These are phyloP conservation scores for Aphidius ervi DNA, from an alignment of 1,140 invertebrate species.

Conservation along the genomic window DNA sequence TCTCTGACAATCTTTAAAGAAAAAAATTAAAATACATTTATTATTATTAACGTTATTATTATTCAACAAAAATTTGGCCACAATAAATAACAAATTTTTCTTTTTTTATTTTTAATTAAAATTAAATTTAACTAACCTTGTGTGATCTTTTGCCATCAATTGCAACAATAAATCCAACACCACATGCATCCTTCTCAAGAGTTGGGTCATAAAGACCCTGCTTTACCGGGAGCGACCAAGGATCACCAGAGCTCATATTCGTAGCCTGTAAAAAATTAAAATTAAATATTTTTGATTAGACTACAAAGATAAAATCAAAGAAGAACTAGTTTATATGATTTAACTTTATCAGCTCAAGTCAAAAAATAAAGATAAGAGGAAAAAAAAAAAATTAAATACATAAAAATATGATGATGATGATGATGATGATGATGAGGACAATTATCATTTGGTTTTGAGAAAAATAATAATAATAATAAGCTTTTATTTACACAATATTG, in stretches of 20 bases:
- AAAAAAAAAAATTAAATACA: no score
- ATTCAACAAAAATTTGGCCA: no score
- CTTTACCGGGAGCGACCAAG: slow-evolving; percentile 47
- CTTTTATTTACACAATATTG: no score
- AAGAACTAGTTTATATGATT: background rate
- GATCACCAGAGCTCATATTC: slow-evolving; percentile 47
- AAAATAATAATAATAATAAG: no score
- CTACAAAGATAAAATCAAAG: background rate
- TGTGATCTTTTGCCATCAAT: slow-evolving; percentile 91
- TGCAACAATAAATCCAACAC: slow-evolving; percentile 97
- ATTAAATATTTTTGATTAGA: background rate
- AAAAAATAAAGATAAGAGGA: no score
- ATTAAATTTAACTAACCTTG: slow-evolving; percentile 63
- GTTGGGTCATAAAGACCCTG: slow-evolving; percentile 92
- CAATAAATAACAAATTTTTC: background rate
- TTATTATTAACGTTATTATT: no score
- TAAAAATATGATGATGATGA: no score
- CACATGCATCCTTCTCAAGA: slow-evolving; percentile 93
- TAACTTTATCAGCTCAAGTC: background rate
- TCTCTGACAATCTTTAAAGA: slow-evolving; percentile 75
- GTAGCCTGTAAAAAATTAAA: slow-evolving; percentile 34
- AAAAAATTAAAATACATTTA: slow-evolving; percentile 46
- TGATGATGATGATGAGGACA: no score
- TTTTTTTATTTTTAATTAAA: background rate
- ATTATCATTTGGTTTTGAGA: no score